Percentiles rank a stretch among this genome's conserved stretches.
Evolutionary conservation across 2,113 vertebrate genomes (phyloP).

Genomic region (Eclectus roratus): DNA sequence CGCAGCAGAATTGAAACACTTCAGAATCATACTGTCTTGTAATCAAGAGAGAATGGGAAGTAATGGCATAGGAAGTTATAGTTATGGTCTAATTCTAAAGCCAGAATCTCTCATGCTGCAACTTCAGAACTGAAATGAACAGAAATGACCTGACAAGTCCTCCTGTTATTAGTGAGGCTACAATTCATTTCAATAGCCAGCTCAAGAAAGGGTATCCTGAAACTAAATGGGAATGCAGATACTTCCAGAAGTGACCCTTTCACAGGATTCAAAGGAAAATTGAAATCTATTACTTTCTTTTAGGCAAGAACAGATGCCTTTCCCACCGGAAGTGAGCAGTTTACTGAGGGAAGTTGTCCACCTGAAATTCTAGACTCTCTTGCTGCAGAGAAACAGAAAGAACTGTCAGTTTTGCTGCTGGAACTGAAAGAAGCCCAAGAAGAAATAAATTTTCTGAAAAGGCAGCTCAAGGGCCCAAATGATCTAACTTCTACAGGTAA

Average conservation of each 20-base stretch:
- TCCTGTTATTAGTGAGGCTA: background rate
- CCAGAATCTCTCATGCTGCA: background rate
- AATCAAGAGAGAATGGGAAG: background rate
- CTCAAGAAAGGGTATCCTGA: background rate
- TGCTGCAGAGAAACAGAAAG: constrained; percentile 66
- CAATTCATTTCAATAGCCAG: background rate
- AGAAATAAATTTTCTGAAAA: constrained; percentile 74
- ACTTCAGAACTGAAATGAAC: background rate
- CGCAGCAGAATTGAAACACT: background rate
- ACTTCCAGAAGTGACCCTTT: background rate
- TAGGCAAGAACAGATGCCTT: constrained; percentile 16
- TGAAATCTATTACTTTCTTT: background rate
- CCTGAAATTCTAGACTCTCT: constrained; percentile 39
- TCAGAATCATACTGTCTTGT: background rate
- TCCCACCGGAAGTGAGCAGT: background rate
- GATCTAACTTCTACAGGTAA: background rate
- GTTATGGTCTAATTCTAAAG: background rate
- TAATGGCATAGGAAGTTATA: background rate
- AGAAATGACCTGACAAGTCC: background rate
- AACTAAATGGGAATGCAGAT: background rate
- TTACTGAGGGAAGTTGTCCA: background rate
- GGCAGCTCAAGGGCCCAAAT: constrained; percentile 49
- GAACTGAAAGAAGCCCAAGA: constrained; percentile 78
- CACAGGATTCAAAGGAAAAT: background rate
- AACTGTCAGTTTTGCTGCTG: constrained; percentile 72